Evolutionary conservation across 2,888 invertebrate species (phyloP), one percentile per base, ranked within the genome.

Genomic region (Amphipyra tragopoginis): DNA sequence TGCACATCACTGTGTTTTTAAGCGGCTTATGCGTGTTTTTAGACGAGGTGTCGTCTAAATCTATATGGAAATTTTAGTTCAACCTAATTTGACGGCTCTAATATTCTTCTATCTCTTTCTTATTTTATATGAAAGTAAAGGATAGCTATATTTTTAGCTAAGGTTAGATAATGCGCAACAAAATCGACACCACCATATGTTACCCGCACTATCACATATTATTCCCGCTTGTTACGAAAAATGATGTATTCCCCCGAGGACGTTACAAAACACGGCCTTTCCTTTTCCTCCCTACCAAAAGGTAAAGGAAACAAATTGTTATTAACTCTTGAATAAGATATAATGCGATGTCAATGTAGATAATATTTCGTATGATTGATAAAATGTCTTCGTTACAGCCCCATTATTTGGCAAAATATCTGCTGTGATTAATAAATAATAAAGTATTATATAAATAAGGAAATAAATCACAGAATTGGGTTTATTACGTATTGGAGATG

Each of bases 401-500:
- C n/a, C 13, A 50, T 66, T 58, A 54, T 71, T 49, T 56, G 56
- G 36, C 54, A 47, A 47, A 55, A 71, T 47, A 52, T 63, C 39
- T 47, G n/a, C 36, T 7, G 47, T 62, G 58, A 68, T 66, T 68
- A 60, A 54, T 73, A 77, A 63, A 68, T 68, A 60, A 54, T 73
- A 77, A 63, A 68, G 38, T 50, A 34, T n/a, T 33, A n/a, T 13
- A 64, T 14, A 47, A 53, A 63, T 48, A 60, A 56, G 50, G 44
- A 54, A 63, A 54, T 53, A 66, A 60, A 61, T 13, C 42, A 26
- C 44, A 54, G 29, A 44, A 63, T 61, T 40, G 33, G 13, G 47
- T 47, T 54, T 72, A 61, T 68, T 72, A 61, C 62, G 53, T 66
- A 79, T 80, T 59, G 71, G 62, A 75, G 61, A 72, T 75, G 72